Evolutionary conservation across 2,888 invertebrate species (phyloP).

Genomic region (Mantis religiosa): DNA sequence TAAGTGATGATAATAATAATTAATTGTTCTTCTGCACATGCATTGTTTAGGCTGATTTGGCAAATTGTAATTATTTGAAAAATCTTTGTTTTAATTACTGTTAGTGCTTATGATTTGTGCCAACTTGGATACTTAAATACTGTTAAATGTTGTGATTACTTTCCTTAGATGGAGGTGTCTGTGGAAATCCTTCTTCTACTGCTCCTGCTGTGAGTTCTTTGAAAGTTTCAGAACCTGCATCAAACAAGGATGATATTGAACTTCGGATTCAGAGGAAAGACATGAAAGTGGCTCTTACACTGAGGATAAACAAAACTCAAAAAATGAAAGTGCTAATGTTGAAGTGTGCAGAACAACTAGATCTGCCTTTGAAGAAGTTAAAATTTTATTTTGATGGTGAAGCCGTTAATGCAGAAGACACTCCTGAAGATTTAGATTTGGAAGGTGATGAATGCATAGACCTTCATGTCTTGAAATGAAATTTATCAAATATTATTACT

Average conservation of each 20-base stretch:
- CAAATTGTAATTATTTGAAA: no score
- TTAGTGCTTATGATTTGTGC: background rate
- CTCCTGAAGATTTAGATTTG: constrained; percentile 47
- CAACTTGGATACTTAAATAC: no score
- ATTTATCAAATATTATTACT: no score
- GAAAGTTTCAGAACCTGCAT: background rate
- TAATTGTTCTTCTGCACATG: no score
- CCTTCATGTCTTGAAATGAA: constrained; percentile 35
- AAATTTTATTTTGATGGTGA: constrained; percentile 55
- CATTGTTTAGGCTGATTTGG: no score
- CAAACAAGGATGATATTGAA: constrained; percentile 14
- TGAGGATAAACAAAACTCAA: constrained; percentile 41
- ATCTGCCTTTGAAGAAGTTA: constrained; percentile 44
- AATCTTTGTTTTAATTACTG: no score
- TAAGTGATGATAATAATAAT: no score
- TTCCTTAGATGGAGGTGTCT: background rate
- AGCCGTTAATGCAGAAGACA: constrained; percentile 43
- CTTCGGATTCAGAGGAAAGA: constrained; percentile 50
- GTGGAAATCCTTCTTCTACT: background rate
- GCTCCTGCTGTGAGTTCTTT: background rate
- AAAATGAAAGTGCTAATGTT: constrained; percentile 45
- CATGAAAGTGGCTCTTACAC: constrained; percentile 44
- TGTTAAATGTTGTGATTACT: background rate
- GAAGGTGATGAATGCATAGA: constrained; percentile 56
- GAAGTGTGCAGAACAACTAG: constrained; percentile 49